Base-by-base conservation (phyloP, 2,888 invertebrate genomes). In the Megaustenia siamemsis region DNA sequence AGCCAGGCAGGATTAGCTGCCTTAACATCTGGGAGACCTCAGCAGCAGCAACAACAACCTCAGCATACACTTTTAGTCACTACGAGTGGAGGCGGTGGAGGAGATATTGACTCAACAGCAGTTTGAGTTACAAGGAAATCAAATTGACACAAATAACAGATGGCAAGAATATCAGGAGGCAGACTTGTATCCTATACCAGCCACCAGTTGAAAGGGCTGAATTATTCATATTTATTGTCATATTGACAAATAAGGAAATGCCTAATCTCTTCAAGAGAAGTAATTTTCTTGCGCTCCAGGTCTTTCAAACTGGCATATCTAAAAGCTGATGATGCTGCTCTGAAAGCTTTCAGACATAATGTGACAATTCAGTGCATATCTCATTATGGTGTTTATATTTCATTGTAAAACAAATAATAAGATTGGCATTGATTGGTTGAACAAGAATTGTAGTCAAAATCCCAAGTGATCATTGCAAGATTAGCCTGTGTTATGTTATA, bases 21-120 rank as follows among this genome's bases (percentile, higher is more conserved):
- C 15, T 79, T 88, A 43, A 73, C 83, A 8, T 77, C 87, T 12
- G 45, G 82, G 35, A 79, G 78, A 73, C 69, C 80, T 10, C 80
- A 77, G 6, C 83, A 83, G 40, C 85, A 85, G 71, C 85, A 79
- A 53, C 83, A 81, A 40, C 66, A 80, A 18, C 69, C 80, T 0
- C 87, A 86, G 60, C 90, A 89, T 40, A 89, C 91, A 24, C 85
- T 92, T 56, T 88, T 90, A 77, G 89, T 92, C 53, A 88, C 90
- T 8, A 85, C 88, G 21, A 90, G 89, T 77, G 88, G 83, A 8
- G 86, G 84, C 18, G 87, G 81, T 10, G 86, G 71, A 18, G 78
- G 77, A 18, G 73, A 68, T 8, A 76, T 77, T 32, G 85, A 81
- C 10, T 56, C 63, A 6, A 45, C 80, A 12, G 60, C 53, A 18